Conservation (phyloP, 1,140 invertebrate genomes). For the Acyrthosiphon pisum region DNA sequence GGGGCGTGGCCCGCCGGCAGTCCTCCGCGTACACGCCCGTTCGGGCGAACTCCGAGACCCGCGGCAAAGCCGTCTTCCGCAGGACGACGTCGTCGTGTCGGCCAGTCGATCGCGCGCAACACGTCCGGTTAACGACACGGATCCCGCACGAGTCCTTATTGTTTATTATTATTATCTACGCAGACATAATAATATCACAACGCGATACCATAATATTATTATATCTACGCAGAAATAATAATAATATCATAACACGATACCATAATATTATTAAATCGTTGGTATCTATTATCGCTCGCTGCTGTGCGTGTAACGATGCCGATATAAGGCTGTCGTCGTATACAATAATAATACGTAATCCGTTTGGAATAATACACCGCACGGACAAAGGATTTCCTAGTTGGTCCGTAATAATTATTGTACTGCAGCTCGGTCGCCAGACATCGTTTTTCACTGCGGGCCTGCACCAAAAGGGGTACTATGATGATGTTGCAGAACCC, state of each 20-base stretch:
- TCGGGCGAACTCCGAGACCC: not conserved
- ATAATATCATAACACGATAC: not conserved
- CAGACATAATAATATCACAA: no score
- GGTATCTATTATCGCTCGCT: not conserved
- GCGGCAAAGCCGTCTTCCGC: not conserved
- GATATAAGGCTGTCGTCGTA: not conserved
- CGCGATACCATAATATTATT: not conserved
- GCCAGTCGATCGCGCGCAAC: conserved; percentile 47
- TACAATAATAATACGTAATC: not conserved
- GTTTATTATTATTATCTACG: no score
- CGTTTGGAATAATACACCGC: not conserved
- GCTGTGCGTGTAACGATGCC: not conserved
- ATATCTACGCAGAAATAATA: no score
- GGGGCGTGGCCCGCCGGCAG: conserved; percentile 36
- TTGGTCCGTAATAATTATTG: no score
- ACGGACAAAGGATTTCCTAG: not conserved
- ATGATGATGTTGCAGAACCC: conserved; percentile 58
- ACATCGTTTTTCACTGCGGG: no score
- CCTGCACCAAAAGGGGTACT: not conserved
- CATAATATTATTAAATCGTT: not conserved
- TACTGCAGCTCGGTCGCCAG: no score
- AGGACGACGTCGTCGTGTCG: not conserved
- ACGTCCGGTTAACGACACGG: not conserved
- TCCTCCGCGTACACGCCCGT: conserved; percentile 44
- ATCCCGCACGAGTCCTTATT: not conserved